phyloP scores from a whole-genome alignment of 1,140 invertebrate species.

The Dendroctonus valens region DNA sequence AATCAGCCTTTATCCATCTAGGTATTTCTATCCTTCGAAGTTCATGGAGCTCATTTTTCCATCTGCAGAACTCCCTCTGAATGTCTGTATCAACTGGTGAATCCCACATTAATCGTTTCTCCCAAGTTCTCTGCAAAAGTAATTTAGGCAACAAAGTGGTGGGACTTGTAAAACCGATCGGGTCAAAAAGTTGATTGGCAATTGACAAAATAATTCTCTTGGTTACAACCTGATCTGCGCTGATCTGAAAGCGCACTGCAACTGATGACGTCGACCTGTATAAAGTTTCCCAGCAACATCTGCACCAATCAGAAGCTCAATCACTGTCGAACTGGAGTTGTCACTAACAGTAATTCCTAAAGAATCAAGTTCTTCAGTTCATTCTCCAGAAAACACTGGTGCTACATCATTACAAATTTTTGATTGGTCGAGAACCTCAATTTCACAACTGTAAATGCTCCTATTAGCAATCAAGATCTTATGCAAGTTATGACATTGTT shows the following conservation, averaged over 20 bases:
- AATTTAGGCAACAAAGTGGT: slow-evolving; percentile 22
- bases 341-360: slow-evolving; percentile 16
- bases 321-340: slow-evolving; percentile 1
- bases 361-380: too few species aligned
- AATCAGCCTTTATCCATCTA: too few species aligned
- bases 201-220: slow-evolving; percentile 17
- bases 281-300: slow-evolving; percentile 45
- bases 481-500: slow-evolving; percentile 21
- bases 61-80: slow-evolving; percentile 14
- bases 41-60: slow-evolving; percentile 16
- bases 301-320: slow-evolving; percentile 36
- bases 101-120: slow-evolving; percentile 21
- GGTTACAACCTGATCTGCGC: slow-evolving; percentile 2
- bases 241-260: slow-evolving; percentile 42
- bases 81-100: slow-evolving; percentile 17
- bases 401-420: slow-evolving; percentile 18
- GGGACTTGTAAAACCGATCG: slow-evolving; percentile 9
- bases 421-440: slow-evolving; percentile 28
- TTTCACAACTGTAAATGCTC: slow-evolving; percentile 16
- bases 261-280: slow-evolving; percentile 36
- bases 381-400: slow-evolving; percentile 4
- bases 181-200: slow-evolving; percentile 13
- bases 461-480: too few species aligned
- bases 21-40: slow-evolving; percentile 18
- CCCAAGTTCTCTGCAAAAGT: slow-evolving; percentile 16